Evolutionary conservation across 2,113 vertebrate genomes (phyloP).

Genomic region (Tachysurus vachellii): DNA sequence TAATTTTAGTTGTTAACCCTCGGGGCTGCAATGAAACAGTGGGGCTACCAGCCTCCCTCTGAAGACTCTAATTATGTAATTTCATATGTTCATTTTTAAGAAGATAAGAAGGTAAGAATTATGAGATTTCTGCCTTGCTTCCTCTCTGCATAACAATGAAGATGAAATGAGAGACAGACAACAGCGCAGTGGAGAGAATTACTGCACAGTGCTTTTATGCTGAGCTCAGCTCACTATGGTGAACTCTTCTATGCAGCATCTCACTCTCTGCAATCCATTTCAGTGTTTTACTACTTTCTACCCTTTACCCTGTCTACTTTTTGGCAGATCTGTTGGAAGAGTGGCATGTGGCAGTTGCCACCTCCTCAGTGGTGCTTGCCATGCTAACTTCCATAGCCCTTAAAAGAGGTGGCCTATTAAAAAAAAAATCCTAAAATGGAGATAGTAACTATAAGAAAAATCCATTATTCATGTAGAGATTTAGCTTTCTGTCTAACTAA

Average conservation of each 20-base stretch:
- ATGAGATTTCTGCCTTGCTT: slow-evolving; percentile 9
- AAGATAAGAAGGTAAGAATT: slow-evolving; percentile 41
- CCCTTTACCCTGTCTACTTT: not conserved
- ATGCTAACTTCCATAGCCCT: not conserved
- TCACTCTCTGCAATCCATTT: not conserved
- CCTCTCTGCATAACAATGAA: slow-evolving; percentile 44
- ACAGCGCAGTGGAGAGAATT: slow-evolving; percentile 19
- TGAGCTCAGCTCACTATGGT: slow-evolving; percentile 21
- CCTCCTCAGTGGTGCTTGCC: slow-evolving; percentile 7
- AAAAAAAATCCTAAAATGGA: not conserved
- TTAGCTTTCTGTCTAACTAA: not conserved
- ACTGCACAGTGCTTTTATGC: slow-evolving; percentile 33
- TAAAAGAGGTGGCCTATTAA: not conserved
- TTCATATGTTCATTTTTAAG: slow-evolving; percentile 67
- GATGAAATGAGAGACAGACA: slow-evolving; percentile 31
- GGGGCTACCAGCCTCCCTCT: slow-evolving; percentile 40
- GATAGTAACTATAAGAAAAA: not conserved
- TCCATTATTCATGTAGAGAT: not conserved
- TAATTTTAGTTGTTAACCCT: slow-evolving; percentile 57
- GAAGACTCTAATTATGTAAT: slow-evolving; percentile 64
- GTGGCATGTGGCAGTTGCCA: not conserved
- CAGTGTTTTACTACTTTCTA: not conserved
- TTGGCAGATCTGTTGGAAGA: not conserved
- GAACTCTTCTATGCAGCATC: slow-evolving; percentile 15
- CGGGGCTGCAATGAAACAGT: slow-evolving; percentile 49